These are phyloP conservation scores for Dinoponera quadriceps DNA, from an alignment of 1,140 invertebrate species.

Conservation along the genomic window DNA sequence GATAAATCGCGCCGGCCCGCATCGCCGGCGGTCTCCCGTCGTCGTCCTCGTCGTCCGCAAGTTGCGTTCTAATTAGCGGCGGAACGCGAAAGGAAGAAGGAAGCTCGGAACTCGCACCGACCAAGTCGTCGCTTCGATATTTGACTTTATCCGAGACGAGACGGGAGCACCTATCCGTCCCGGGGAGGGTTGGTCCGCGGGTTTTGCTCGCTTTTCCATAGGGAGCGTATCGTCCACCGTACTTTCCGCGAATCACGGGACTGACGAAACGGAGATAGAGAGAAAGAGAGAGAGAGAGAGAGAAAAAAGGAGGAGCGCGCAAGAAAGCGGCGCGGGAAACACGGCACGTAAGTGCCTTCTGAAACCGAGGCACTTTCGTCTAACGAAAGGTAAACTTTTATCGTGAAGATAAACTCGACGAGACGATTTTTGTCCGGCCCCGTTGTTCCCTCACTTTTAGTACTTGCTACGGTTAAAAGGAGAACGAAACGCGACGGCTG, in stretches of 20 bases:
- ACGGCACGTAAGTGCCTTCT: slow-evolving; percentile 69
- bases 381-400: slow-evolving; percentile 83
- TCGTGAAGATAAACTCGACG: slow-evolving; percentile 75
- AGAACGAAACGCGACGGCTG: slow-evolving; percentile 27
- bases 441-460: slow-evolving; percentile 54
- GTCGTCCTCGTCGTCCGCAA: slow-evolving; percentile 25
- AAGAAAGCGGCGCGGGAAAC: slow-evolving; percentile 50
- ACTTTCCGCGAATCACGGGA: slow-evolving; percentile 68
- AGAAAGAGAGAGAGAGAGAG: no score
- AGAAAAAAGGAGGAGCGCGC: slow-evolving; percentile 53
- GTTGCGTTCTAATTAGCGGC: slow-evolving; percentile 49
- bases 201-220: slow-evolving; percentile 59
- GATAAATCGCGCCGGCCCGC: slow-evolving; percentile 48
- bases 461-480: slow-evolving; percentile 38
- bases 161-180: slow-evolving; percentile 33
- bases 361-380: slow-evolving; percentile 75
- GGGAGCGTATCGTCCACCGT: slow-evolving; percentile 45
- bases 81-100: slow-evolving; percentile 2
- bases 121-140: slow-evolving; percentile 45
- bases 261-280: no score
- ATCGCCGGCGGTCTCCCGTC: slow-evolving; percentile 12
- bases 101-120: slow-evolving; percentile 13
- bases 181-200: slow-evolving; percentile 5
- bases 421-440: slow-evolving; percentile 59
- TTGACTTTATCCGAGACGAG: slow-evolving; percentile 51